Evolutionary conservation across 2,797 vertebrate genomes (phyloP).

Genomic region (Selene dorsalis): DNA sequence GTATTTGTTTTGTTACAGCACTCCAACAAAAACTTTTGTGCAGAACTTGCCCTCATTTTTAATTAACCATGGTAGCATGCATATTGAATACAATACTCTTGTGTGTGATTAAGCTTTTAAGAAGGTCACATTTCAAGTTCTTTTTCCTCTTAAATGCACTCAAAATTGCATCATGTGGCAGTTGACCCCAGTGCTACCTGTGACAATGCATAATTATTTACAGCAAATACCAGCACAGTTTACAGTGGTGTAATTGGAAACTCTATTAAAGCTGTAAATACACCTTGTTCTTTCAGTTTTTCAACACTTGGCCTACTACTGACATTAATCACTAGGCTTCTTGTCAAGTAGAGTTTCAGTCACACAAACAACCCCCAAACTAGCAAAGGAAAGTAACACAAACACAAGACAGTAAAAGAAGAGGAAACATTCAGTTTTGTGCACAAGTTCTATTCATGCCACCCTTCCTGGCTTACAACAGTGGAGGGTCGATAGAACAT

Average conservation of each 20-base stretch:
- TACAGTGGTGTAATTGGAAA: conserved; percentile 80
- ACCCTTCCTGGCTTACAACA: conserved; percentile 52
- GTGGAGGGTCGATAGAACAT: conserved; percentile 75
- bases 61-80: conserved; percentile 25
- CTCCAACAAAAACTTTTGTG: not conserved
- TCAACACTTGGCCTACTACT: conserved; percentile 47
- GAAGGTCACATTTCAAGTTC: conserved; percentile 45
- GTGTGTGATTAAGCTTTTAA: conserved; percentile 29
- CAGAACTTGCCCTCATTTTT: conserved; percentile 28
- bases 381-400: conserved; percentile 40
- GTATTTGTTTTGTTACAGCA: conserved; percentile 9
- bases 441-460: conserved; percentile 52
- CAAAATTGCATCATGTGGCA: conserved; percentile 56
- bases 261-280: conserved; percentile 82
- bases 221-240: conserved; percentile 67
- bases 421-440: conserved; percentile 60
- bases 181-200: conserved; percentile 63
- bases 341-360: conserved; percentile 60
- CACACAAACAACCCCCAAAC: conserved; percentile 54
- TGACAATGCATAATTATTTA: conserved; percentile 75
- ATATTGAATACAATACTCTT: conserved; percentile 23
- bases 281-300: conserved; percentile 62
- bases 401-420: conserved; percentile 42
- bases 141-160: conserved; percentile 48
- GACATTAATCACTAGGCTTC: conserved; percentile 63